Conservation (phyloP, 1,140 invertebrate genomes). For the Drosophila simulans region DNA sequence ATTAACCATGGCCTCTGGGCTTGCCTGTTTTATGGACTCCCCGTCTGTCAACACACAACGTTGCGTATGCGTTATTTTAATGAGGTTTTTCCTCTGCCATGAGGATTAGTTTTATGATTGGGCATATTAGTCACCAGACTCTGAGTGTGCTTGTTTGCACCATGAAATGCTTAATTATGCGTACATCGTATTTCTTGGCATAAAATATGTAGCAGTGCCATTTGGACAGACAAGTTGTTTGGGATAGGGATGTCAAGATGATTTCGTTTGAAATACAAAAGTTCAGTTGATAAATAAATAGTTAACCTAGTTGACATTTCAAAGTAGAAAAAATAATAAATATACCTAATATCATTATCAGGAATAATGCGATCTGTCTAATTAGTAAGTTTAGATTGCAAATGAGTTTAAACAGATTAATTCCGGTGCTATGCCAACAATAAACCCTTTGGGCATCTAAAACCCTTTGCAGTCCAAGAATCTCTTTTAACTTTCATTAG, state of each 20-base stretch:
- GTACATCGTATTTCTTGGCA: constrained; percentile 18
- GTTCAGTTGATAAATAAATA: too few species aligned
- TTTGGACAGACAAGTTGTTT: constrained; percentile 3
- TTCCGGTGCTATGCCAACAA: neutral
- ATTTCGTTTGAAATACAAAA: neutral
- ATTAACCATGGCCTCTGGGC: constrained; percentile 52
- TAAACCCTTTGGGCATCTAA: neutral
- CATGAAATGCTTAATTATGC: constrained; percentile 66
- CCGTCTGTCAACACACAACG: constrained; percentile 64
- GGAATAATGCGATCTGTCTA: neutral
- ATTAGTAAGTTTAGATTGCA: neutral
- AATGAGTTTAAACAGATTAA: neutral
- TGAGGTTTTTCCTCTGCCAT: constrained; percentile 66
- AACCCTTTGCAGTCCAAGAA: neutral
- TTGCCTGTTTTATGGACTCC: constrained; percentile 53
- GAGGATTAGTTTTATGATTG: constrained; percentile 80
- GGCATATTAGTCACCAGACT: constrained; percentile 60
- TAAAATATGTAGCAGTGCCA: constrained; percentile 31
- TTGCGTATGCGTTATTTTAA: constrained; percentile 78
- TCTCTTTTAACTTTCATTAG: neutral
- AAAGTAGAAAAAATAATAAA: too few species aligned
- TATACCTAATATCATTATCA: too few species aligned
- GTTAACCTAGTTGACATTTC: too few species aligned
- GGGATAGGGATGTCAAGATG: neutral
- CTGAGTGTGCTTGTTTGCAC: constrained; percentile 8